Evolutionary conservation across 2,797 vertebrate species (phyloP), one percentile per base, ranked within the genome.

Genomic region (Clamator glandarius): DNA sequence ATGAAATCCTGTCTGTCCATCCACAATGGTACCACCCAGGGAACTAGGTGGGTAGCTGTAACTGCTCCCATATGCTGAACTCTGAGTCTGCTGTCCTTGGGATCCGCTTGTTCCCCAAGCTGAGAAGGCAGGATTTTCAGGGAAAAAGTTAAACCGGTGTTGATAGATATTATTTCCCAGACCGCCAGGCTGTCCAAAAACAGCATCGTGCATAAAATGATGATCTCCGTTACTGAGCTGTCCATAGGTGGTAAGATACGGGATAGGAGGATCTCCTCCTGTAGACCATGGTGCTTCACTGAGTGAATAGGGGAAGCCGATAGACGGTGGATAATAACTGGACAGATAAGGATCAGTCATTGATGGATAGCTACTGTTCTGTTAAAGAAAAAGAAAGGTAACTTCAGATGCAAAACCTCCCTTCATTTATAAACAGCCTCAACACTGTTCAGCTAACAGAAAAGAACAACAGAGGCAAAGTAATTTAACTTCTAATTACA

Each of bases 231-330:
- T 99, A 96, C 98, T 99, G 95, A 99, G 98, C 93, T 99, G 98
- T 98, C 98, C 99, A 59, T 99, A 99, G 62, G 99, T 98, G 74
- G 99, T 99, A 93, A 99, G 98, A 98, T 99, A 99, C 1, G 99
- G 99, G 93, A 99, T 98, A 36, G 99, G 99, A 89, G 99, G 99
- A 96, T 99, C 99, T 87, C 99, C 99, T 87, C 99, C 99, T 13
- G 99, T 99, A 59, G 99, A 99, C 99, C 99, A 99, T 29, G 99
- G 99, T 52, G 99, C 99, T 97, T 99, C 99, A 95, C 98, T 99
- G 96, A 99, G 98, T 61, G 99, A 99, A 96, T 99, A 99, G 5
- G 99, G 99, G 92, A 99, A 99, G 81, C 99, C 98, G 93, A 99
- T 99, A 77, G 99, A 99, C 28, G 99, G 99, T 48, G 99, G 98